Conservation (phyloP, 35 echinoderm and acorn worm species). For the Holothuria glaberrima region DNA sequence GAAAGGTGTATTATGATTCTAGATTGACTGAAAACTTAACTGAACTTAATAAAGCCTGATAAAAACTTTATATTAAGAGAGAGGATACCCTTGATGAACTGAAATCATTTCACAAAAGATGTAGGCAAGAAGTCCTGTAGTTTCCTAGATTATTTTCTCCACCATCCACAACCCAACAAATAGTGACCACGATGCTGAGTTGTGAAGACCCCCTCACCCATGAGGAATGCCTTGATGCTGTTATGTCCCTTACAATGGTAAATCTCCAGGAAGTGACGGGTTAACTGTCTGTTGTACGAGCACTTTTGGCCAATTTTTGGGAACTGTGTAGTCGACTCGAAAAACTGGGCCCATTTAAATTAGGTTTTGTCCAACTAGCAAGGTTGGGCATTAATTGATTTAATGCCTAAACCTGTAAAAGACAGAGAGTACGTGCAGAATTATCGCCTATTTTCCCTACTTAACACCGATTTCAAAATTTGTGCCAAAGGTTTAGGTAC, state of each 20-base stretch:
- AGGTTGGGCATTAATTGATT: neutral
- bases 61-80: neutral
- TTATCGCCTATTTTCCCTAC: neutral
- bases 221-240: neutral
- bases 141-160: too few relatives aligned
- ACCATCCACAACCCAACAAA: too few relatives aligned
- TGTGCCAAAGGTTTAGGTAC: neutral
- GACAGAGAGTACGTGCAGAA: neutral
- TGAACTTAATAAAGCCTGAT: neutral
- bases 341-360: neutral
- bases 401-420: neutral
- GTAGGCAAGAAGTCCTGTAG: too few relatives aligned
- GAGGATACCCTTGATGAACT: neutral
- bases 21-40: neutral
- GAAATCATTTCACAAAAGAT: neutral
- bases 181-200: too few relatives aligned
- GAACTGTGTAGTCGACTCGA: neutral
- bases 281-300: neutral
- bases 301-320: neutral
- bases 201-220: neutral
- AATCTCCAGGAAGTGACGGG: neutral
- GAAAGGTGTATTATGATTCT: neutral
- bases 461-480: constrained; percentile 13
- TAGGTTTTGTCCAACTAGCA: neutral
- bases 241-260: neutral